Percentiles rank a stretch among this genome's conserved stretches.
phyloP scores from a whole-genome alignment of 2,797 vertebrate genomes.

The Malurus splendens region DNA sequence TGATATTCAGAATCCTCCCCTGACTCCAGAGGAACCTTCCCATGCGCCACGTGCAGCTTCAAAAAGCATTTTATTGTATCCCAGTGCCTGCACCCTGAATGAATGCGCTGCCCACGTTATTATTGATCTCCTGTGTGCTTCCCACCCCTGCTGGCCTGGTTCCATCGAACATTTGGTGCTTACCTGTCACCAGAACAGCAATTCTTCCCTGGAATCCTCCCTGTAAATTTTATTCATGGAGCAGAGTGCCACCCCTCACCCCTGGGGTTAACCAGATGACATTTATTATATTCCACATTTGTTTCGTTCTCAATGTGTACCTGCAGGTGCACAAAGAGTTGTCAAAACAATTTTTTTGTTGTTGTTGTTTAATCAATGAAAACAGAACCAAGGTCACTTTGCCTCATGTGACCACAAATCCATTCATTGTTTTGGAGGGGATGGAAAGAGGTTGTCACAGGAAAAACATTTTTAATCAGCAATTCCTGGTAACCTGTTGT shows the following conservation, averaged over 20 bases:
- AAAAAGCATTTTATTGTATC: background rate
- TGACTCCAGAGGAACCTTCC: background rate
- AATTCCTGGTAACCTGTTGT: background rate
- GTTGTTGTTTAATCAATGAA: background rate
- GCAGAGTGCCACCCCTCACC: background rate
- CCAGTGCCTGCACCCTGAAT: background rate
- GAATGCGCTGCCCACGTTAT: background rate
- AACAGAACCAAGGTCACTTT: background rate
- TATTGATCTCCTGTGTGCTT: background rate
- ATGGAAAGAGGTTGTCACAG: background rate
- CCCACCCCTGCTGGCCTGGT: background rate
- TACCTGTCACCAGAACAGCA: background rate
- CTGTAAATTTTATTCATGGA: background rate
- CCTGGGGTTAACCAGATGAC: background rate
- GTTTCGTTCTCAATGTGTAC: background rate
- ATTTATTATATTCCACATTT: background rate
- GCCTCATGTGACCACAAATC: background rate
- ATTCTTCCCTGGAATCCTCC: background rate
- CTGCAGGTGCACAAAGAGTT: background rate
- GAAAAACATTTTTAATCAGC: background rate
- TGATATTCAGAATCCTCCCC: background rate
- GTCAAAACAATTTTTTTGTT: background rate
- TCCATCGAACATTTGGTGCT: background rate
- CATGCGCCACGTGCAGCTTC: accelerated
- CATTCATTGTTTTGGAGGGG: background rate